Evolutionary conservation across 2,888 invertebrate genomes (phyloP), one percentile per base, ranked within the genome.

Genomic region (Psococerastis gibbosa): DNA sequence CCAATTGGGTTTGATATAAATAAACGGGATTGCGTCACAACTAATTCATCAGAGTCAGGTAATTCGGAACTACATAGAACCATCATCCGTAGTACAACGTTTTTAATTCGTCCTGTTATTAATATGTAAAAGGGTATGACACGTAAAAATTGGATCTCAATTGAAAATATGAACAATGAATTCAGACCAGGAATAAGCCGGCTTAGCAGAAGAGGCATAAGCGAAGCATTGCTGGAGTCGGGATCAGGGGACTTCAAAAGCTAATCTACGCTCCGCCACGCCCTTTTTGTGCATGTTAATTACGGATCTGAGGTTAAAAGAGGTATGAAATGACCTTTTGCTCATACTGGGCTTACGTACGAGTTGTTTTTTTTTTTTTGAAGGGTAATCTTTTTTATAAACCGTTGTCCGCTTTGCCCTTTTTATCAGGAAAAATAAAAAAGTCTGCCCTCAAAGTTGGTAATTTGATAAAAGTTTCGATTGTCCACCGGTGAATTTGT

Each of bases 31-130:
- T n/a, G n/a, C n/a, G n/a, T n/a, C n/a, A n/a, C n/a, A n/a, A n/a
- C n/a, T n/a, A n/a, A n/a, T n/a, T n/a, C n/a, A n/a, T n/a, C n/a
- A n/a, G n/a, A n/a, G n/a, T n/a, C n/a, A n/a, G n/a, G n/a, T n/a
- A n/a, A n/a, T n/a, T n/a, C n/a, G n/a, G n/a, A n/a, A n/a, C n/a
- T n/a, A n/a, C n/a, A n/a, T n/a, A n/a, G n/a, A n/a, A n/a, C n/a
- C n/a, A n/a, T n/a, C n/a, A n/a, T n/a, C n/a, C n/a, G n/a, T n/a
- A n/a, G n/a, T n/a, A n/a, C n/a, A n/a, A n/a, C n/a, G n/a, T n/a
- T 27, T 38, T 38, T 38, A 38, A 38, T 38, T 38, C 22, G 20
- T 38, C n/a, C 38, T 38, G 38, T 38, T 38, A 38, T 38, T 38
- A 38, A 38, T 38, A 38, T 38, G 38, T 38, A 38, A 38, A 22